Evolutionary conservation across 2,113 vertebrate species (phyloP), one percentile per base, ranked within the genome.

Genomic region (Pampusana beccarii): DNA sequence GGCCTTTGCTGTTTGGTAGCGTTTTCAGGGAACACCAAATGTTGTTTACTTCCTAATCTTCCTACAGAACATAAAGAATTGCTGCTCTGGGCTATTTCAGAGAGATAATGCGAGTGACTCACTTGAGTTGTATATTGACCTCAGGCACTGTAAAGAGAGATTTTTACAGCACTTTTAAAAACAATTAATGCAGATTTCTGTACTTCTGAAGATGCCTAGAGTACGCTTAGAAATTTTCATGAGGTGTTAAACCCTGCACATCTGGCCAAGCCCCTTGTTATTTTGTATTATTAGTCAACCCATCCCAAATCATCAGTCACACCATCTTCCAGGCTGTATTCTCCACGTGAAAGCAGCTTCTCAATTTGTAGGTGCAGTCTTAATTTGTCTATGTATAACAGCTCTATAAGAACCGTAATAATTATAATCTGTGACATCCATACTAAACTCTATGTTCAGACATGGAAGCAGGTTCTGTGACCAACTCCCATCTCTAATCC

Each of bases 41-140:
- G 60, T 80, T 95, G 81, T 79, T 97, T 96, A 89, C 65, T 93
- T 92, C 65, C 69, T 92, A 81, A 93, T 93, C 65, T 84, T 93
- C 77, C 65, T 50, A 86, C 64, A 80, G 70, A 96, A 84, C 44
- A 90, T 16, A 88, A 92, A 91, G 91, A 89, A 83, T 54, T 93
- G 75, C 40, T 81, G 88, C 88, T 95, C 53, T 80, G 77, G 82
- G 88, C 75, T 94, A 60, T 86, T 92, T 93, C 88, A 78, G 79
- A 91, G 64, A 72, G 28, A 93, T 82, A 86, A 94, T 48, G 61
- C 13, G 44, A 93, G 72, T 57, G 61, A 96, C 93, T 95, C 86
- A 79, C 40, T 92, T 92, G 67, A 90, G 79, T 67, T 86, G n/a
- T 64, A 25, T 81, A 60, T 19, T 86, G 77, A 88, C 92, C 80